A percentile compares a stretch with the other conserved stretches of the same genome.
phyloP scores from a whole-genome alignment of 53 echinoderm and acorn worm genomes.

The Antedon mediterranea region DNA sequence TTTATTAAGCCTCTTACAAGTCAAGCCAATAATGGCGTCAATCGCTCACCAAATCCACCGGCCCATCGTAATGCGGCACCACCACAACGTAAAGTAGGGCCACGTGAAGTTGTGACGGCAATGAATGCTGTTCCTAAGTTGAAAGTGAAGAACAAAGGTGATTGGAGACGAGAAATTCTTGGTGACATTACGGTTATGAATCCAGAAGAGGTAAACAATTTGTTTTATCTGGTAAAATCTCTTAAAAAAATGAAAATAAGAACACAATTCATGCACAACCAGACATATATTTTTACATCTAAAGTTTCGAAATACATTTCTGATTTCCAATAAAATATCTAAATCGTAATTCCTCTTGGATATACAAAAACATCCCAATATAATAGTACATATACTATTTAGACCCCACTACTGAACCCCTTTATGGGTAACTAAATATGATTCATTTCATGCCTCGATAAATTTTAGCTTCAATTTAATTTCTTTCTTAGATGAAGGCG shows the following conservation, averaged over 20 bases:
- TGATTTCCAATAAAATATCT: too few species aligned
- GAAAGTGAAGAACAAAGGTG: slow-evolving; percentile 59
- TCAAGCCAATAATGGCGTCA: neutral
- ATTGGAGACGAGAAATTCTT: slow-evolving; percentile 93
- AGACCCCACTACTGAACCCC: too few species aligned
- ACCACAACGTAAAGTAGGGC: neutral
- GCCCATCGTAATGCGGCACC: neutral
- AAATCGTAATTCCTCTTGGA: too few species aligned
- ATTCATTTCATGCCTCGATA: too few species aligned
- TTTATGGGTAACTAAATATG: too few species aligned
- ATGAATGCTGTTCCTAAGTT: slow-evolving; percentile 51
- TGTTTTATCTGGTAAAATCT: too few species aligned
- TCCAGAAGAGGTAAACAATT: slow-evolving; percentile 73
- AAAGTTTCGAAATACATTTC: too few species aligned
- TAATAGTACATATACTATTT: too few species aligned
- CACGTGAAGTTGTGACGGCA: slow-evolving; percentile 9
- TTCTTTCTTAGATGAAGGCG: slow-evolving; percentile 51
- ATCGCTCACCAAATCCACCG: neutral
- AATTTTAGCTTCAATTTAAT: neutral
- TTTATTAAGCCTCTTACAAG: neutral
- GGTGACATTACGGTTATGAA: slow-evolving; percentile 99
- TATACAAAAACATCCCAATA: too few species aligned
- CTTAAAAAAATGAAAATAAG: too few species aligned
- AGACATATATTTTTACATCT: too few species aligned
- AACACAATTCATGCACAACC: too few species aligned